Evolutionary conservation across 2,113 vertebrate species (phyloP).

Genomic region (Halichoerus grypus): DNA sequence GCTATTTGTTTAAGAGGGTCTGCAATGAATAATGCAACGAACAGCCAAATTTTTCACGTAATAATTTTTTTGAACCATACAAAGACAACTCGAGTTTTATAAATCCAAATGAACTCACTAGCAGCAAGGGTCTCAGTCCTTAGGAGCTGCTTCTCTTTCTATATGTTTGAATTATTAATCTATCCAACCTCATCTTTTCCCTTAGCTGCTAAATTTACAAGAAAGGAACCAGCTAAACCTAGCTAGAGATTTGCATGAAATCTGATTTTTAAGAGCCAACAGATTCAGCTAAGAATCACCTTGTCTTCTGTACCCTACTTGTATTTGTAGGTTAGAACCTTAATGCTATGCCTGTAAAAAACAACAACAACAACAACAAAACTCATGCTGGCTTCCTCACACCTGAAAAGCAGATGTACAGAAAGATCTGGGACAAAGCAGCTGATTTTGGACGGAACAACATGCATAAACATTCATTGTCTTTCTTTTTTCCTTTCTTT

Average conservation of each 20-base stretch:
- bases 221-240: neutral
- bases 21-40: conserved; percentile 37
- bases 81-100: conserved; percentile 64
- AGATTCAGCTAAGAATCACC: neutral
- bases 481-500: neutral
- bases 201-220: neutral
- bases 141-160: neutral
- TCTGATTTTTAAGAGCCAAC: neutral
- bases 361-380: neutral
- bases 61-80: conserved; percentile 70
- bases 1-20: conserved; percentile 66
- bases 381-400: neutral
- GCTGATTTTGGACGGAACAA: neutral
- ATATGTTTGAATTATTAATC: conserved; percentile 8
- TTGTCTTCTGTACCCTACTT: neutral
- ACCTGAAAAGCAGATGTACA: neutral
- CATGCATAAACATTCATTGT: neutral
- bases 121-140: neutral
- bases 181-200: neutral
- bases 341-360: neutral
- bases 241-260: neutral
- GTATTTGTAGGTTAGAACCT: neutral
- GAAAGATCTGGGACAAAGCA: neutral
- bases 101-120: conserved; percentile 44
- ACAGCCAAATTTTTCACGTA: conserved; percentile 63